Conservation (phyloP, 2,888 invertebrate species). For the Abrostola tripartita region DNA sequence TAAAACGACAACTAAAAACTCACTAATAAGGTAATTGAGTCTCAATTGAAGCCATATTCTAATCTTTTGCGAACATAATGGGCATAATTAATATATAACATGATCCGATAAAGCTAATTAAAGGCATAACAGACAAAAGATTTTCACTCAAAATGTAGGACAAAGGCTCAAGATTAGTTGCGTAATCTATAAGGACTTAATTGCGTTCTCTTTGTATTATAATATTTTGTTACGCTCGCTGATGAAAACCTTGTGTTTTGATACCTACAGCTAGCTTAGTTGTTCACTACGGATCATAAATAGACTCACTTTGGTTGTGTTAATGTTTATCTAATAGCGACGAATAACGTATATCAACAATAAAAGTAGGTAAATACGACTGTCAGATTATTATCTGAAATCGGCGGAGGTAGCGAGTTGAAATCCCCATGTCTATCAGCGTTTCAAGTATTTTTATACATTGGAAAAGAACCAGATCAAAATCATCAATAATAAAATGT, state of each 20-base stretch:
- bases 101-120: slow-evolving; percentile 30
- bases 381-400: too few species aligned
- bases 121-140: slow-evolving; percentile 23
- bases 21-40: neutral
- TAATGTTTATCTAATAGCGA: too few species aligned
- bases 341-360: too few species aligned
- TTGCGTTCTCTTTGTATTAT: neutral
- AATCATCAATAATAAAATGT: too few species aligned
- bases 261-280: neutral
- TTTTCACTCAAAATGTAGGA: slow-evolving; percentile 19
- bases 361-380: too few species aligned
- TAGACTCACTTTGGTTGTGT: too few species aligned
- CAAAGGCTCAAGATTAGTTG: slow-evolving; percentile 27
- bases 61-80: neutral
- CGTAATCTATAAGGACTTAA: slow-evolving; percentile 15
- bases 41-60: neutral
- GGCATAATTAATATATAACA: slow-evolving; percentile 19
- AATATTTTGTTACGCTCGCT: neutral
- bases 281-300: too few species aligned
- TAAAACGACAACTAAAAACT: neutral
- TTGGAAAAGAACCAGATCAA: too few species aligned
- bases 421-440: too few species aligned
- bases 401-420: too few species aligned
- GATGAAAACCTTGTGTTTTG: neutral
- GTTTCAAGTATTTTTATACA: too few species aligned